Evolutionary conservation across 2,113 vertebrate genomes (phyloP), one percentile per base, ranked within the genome.

Genomic region (Apus apus): DNA sequence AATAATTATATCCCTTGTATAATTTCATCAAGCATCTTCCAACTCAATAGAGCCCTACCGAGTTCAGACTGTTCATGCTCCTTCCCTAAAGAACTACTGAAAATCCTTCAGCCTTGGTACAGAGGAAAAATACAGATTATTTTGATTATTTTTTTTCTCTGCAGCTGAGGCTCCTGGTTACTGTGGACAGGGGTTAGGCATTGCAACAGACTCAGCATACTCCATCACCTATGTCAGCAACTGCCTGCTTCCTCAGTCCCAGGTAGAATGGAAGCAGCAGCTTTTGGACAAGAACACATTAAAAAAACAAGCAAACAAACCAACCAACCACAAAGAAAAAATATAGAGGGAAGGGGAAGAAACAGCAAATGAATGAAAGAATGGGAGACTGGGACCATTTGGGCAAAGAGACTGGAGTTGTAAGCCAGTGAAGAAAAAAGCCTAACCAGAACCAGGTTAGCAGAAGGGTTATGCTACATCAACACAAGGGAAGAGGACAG

Each of bases 381-480:
- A 21, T 51, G 19, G 17, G 30, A 80, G 29, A 50, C 10, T 34
- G 13, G 17, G 15, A 89, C 16, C 8, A 46, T 34, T 8, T 89
- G 36, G 30, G 13, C 13, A 84, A 77, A 80, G 25, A 54, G 18
- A 74, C 7, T 30, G 11, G 27, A 62, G 18, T 0, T 78, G 38
- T 30, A 90, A 84, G 20, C 16, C 27, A 50, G 23, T 18, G 48
- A 82, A 87, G 18, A 30, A 75, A 64, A 81, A 65, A 19, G 4
- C 8, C 16, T 72, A n/a, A 45, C 11, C 29, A 72, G 54, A 87
- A 79, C 54, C 27, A 64, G 2, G 20, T 57, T 61, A 68, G 25
- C 11, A 72, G 50, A 57, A 66, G 34, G 29, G 85, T 45, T 26
- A 53, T 0, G 0, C 32, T 60, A 13, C 34, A 51, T 7, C 1